phyloP scores from a whole-genome alignment of 2,888 invertebrate genomes.

The Sinodicranocentrus sp. region DNA sequence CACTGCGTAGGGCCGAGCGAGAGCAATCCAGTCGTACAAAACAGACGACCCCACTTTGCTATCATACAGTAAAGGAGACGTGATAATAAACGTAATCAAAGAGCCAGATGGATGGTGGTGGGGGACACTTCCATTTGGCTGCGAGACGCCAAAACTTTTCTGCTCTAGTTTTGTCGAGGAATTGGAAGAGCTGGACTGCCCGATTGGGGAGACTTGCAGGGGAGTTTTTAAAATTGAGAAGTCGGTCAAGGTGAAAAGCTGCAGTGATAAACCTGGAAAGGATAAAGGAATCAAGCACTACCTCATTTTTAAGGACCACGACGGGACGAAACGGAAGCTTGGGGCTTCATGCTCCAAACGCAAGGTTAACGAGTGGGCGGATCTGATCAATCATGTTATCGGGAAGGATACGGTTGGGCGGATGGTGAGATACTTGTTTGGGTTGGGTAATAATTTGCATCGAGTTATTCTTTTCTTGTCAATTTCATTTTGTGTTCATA shows the following conservation, averaged over 20 bases:
- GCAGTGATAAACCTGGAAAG: slow-evolving; percentile 19
- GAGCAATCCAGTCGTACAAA: slow-evolving; percentile 31
- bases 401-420: slow-evolving; percentile 3
- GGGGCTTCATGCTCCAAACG: slow-evolving; percentile 45
- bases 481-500: slow-evolving; percentile 1
- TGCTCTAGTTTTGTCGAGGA: slow-evolving; percentile 39
- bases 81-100: slow-evolving; percentile 39
- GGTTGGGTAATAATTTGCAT: neutral
- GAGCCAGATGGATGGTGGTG: slow-evolving; percentile 39
- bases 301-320: slow-evolving; percentile 19
- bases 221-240: neutral
- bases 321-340: slow-evolving; percentile 30
- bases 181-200: slow-evolving; percentile 36
- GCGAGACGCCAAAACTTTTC: slow-evolving; percentile 18
- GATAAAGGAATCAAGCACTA: slow-evolving; percentile 28
- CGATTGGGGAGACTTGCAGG: neutral
- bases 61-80: slow-evolving; percentile 27
- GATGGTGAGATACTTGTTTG: slow-evolving; percentile 15
- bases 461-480: neutral
- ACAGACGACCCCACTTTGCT: slow-evolving; percentile 21
- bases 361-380: slow-evolving; percentile 44
- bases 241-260: slow-evolving; percentile 16
- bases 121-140: neutral
- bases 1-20: neutral
- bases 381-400: slow-evolving; percentile 35